A percentile compares a stretch with the other conserved stretches of the same genome.
phyloP scores from a whole-genome alignment of 2,888 invertebrate genomes.

The Ypsolopha sequella region DNA sequence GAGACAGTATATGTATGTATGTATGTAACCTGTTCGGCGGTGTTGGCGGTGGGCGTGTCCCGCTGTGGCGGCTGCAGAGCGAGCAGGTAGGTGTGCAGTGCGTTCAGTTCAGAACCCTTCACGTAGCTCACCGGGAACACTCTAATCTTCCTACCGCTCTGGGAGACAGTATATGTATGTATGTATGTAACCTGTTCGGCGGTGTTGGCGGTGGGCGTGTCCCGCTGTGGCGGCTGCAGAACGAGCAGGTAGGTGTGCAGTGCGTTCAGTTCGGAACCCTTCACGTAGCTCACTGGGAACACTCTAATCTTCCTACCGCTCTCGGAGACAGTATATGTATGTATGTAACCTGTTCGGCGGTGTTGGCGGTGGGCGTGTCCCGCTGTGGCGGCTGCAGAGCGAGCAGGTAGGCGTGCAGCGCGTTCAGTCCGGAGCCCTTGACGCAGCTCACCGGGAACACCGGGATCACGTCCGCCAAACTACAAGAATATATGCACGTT shows the following conservation, averaged over 20 bases:
- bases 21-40: no score
- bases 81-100: conserved; percentile 88
- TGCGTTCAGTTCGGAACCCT: conserved; percentile 85
- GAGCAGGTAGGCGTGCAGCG: conserved; percentile 88
- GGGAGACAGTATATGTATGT: conserved; percentile 21
- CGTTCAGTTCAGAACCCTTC: conserved; percentile 84
- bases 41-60: conserved; percentile 17
- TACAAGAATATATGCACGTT: no score
- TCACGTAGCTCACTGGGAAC: conserved; percentile 90
- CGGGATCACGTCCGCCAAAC: conserved; percentile 45
- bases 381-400: conserved; percentile 78
- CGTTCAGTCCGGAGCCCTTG: conserved; percentile 84
- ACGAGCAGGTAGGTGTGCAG: conserved; percentile 88
- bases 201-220: no score
- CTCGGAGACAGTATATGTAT: conserved; percentile 26
- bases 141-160: conserved; percentile 61
- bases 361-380: conserved; percentile 22
- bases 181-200: conserved; percentile 73
- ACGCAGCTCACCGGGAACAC: conserved; percentile 94
- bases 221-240: conserved; percentile 72
- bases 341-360: conserved; percentile 11
- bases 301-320: no score
- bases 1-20: conserved; percentile 26
- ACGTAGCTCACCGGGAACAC: conserved; percentile 91
- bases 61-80: conserved; percentile 75